phyloP scores from a whole-genome alignment of 2,113 vertebrate species.

The Notothenia rossii region DNA sequence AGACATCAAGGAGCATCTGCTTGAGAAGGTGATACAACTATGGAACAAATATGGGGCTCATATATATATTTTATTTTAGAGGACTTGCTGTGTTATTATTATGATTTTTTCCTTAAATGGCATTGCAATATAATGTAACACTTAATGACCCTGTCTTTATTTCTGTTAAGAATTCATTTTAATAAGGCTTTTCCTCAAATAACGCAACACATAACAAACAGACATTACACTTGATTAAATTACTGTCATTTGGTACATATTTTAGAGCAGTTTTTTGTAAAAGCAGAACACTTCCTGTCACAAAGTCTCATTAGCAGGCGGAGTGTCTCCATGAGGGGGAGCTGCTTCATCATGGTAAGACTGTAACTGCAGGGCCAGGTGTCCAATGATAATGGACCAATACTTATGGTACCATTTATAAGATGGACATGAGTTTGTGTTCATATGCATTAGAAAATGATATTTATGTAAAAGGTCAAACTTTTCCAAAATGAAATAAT shows the following conservation, averaged over 20 bases:
- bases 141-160: neutral
- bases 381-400: neutral
- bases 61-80: neutral
- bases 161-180: neutral
- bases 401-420: neutral
- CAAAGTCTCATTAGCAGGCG: neutral
- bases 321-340: neutral
- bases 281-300: neutral
- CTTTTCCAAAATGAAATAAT: too few relatives aligned
- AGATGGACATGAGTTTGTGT: neutral
- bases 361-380: neutral
- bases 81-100: neutral
- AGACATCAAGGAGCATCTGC: slow-evolving; percentile 21
- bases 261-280: neutral
- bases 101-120: neutral
- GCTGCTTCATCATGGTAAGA: neutral
- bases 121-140: neutral
- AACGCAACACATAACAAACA: neutral
- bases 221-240: neutral
- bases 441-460: too few relatives aligned
- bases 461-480: too few relatives aligned
- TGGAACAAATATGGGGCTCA: neutral
- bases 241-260: neutral
- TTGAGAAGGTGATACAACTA: slow-evolving; percentile 37
- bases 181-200: neutral